Base-by-base conservation (phyloP, 2,888 invertebrate genomes). In the Morpho deidamia region DNA sequence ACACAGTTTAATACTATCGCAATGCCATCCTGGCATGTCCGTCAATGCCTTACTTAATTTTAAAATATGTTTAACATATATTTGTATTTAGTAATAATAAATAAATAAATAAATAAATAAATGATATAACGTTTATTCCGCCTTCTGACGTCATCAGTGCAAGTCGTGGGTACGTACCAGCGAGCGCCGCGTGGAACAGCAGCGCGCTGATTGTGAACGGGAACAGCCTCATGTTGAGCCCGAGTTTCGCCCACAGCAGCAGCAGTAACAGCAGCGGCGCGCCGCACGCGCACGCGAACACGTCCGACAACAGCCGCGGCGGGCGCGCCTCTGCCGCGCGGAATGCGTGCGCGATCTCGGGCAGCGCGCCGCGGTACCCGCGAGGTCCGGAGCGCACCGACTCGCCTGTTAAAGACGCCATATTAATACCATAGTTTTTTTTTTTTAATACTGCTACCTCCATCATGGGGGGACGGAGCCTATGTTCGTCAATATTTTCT, bases 291-390 rank as follows among this genome's bases (percentile, higher is more conserved):
- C 91, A 92, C 49, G 98, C 97, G 90, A 99, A 99, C 59, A 97
- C 91, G 81, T 97, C 95, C 0, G 99, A 98, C 51, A 99, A 94
- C 42, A 94, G 77, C 39, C 94, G 94, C 37, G 98, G 92, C 51
- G 99, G 99, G 44, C 98, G 93, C 69, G 95, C 94, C 80, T 99
- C 99, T 0, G 99, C 95, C 72, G 93, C 92, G 43, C 98, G 95
- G 93, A 99, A 99, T 87, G 92, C 82, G 89, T 99, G 99, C 60
- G 85, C 71, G 63, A 94, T 92, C 86, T 92, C 92, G 0, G 92
- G 89, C 61, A 91, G 90, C 3, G 91, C 76, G 1, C 90, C 91
- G 58, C 89, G 84, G 8, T 40, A 11, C 11, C 9, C 11, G 34
- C 42, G 32, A 49, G 23, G 35, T 11, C 5, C 14, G 56, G 7